phyloP scores from a whole-genome alignment of 2,113 vertebrate genomes.

The Mus musculus region GRCm39 chr6:75078501-75079000 shows the following conservation, averaged over 20 bases:
- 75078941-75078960: background rate
- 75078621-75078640: background rate
- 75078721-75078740: background rate
- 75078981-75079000: background rate
- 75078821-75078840: background rate
- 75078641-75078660: background rate
- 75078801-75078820: background rate
- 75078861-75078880: background rate
- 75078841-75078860: background rate
- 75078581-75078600: background rate
- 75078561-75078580: background rate
- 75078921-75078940: background rate
- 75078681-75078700: background rate
- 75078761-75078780: no score
- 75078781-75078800: background rate
- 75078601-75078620: background rate
- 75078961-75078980: background rate
- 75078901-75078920: background rate
- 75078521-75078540: background rate
- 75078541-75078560: background rate
- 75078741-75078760: background rate
- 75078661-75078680: background rate
- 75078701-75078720: background rate
- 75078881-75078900: background rate
- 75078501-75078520: background rate